These are phyloP conservation scores for Panopea generosa DNA, from an alignment of 2,888 invertebrate genomes.

Conservation along the genomic window DNA sequence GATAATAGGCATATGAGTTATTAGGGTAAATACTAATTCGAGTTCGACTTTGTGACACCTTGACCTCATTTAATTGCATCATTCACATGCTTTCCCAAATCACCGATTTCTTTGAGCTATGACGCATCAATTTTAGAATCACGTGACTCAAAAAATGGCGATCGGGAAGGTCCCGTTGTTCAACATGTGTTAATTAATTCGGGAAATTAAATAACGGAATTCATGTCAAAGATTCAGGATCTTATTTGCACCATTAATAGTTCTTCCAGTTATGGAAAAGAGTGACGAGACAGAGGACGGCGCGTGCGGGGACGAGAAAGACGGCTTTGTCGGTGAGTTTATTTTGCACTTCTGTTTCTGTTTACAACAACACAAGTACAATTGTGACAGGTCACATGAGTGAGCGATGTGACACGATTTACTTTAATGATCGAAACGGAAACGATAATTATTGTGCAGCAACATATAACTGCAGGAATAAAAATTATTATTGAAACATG, in stretches of 20 bases:
- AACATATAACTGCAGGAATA: too few relatives aligned
- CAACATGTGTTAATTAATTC: slow-evolving; percentile 31
- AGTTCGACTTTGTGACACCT: too few relatives aligned
- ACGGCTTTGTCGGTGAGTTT: slow-evolving; percentile 9
- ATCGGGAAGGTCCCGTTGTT: slow-evolving; percentile 29
- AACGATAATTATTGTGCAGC: too few relatives aligned
- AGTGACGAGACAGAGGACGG: slow-evolving; percentile 31
- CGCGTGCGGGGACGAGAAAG: slow-evolving; percentile 40
- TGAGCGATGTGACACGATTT: too few relatives aligned
- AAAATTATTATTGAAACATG: too few relatives aligned
- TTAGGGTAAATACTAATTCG: too few relatives aligned
- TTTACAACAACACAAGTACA: slow-evolving; percentile 11
- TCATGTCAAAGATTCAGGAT: not conserved
- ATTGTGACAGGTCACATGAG: slow-evolving; percentile 9
- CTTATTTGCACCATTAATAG: not conserved
- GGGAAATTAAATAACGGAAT: not conserved
- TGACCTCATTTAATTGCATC: slow-evolving; percentile 16
- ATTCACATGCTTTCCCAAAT: not conserved
- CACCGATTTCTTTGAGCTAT: slow-evolving; percentile 14
- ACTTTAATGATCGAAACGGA: too few relatives aligned
- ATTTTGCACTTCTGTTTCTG: not conserved
- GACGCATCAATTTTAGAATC: slow-evolving; percentile 48
- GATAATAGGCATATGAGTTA: too few relatives aligned
- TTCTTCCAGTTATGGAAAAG: slow-evolving; percentile 34
- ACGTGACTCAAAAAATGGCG: slow-evolving; percentile 58